Conservation (phyloP, 2,888 invertebrate genomes). For the Cecidostiba fungosa region DNA sequence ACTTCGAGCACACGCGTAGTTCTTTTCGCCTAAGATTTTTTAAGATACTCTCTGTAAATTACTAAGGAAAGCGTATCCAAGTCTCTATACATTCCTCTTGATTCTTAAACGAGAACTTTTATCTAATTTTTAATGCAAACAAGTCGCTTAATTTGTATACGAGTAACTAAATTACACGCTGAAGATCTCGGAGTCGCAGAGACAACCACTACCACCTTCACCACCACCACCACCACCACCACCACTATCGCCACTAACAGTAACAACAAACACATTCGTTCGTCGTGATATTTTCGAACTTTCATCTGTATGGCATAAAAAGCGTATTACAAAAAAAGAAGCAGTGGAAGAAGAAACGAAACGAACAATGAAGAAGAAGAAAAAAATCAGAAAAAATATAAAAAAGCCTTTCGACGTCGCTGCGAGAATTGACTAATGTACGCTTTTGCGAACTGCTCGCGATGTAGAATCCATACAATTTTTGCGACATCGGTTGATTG, state of each 20-base stretch:
- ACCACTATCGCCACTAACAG: background rate
- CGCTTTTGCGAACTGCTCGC: conserved; percentile 62
- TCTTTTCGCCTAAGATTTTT: conserved; percentile 47
- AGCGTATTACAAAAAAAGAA: conserved; percentile 1
- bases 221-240: background rate
- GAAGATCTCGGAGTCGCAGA: conserved; percentile 10
- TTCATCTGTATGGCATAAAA: conserved; percentile 52
- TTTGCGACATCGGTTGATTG: conserved; percentile 66
- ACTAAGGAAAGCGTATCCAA: conserved; percentile 32
- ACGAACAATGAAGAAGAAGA: conserved; percentile 13
- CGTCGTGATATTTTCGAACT: conserved; percentile 62
- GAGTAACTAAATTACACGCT: conserved; percentile 20
- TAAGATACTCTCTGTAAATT: conserved; percentile 36
- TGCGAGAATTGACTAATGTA: conserved; percentile 65
- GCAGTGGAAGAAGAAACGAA: conserved; percentile 64
- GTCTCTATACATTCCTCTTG: conserved; percentile 14
- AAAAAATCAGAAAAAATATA: conserved; percentile 33
- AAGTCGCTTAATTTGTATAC: conserved; percentile 39
- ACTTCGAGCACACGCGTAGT: conserved; percentile 31
- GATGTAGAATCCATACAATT: conserved; percentile 67
- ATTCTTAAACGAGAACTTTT: conserved; percentile 4
- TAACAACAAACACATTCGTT: conserved; percentile 34
- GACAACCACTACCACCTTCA: background rate
- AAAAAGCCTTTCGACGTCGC: conserved; percentile 64
- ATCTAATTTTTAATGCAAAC: conserved; percentile 11